Conservation (phyloP, 2,113 vertebrate species). For the Lepidothrix coronata region DNA sequence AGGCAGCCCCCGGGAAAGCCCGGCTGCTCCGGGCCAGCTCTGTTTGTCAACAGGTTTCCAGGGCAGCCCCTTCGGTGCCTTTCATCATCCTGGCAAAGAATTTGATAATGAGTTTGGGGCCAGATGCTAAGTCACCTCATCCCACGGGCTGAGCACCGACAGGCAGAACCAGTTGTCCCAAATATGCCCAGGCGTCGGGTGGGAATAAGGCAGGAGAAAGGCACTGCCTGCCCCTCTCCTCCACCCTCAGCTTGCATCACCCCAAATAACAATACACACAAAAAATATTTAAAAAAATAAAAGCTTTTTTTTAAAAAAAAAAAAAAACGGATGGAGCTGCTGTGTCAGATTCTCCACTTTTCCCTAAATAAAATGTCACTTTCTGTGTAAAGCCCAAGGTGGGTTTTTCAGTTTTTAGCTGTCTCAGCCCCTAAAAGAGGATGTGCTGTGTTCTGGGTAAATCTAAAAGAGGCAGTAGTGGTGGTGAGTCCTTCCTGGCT, state of each 20-base stretch:
- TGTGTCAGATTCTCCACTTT: not conserved
- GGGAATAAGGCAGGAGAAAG: constrained; percentile 35
- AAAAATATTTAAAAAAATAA: not conserved
- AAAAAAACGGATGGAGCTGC: not conserved
- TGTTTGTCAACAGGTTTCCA: constrained; percentile 66
- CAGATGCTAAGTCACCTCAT: constrained; percentile 30
- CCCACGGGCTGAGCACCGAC: not conserved
- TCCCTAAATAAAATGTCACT: not conserved
- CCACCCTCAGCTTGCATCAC: not conserved
- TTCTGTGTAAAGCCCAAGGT: not conserved
- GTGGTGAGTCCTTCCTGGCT: not conserved
- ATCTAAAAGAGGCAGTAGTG: not conserved
- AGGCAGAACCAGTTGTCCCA: constrained; percentile 43
- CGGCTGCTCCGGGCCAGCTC: not conserved
- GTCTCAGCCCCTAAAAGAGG: not conserved
- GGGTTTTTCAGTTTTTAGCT: not conserved
- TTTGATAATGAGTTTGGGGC: constrained; percentile 36
- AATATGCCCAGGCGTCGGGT: not conserved
- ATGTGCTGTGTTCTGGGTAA: not conserved
- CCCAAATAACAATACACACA: not conserved
- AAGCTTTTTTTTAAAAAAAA: not conserved
- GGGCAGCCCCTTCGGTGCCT: constrained; percentile 25
- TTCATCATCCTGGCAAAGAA: constrained; percentile 36
- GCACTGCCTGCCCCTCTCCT: not conserved
- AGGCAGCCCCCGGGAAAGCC: constrained; percentile 41